Conservation (phyloP, 2,797 vertebrate species). For the Takifugu rubripes region DNA sequence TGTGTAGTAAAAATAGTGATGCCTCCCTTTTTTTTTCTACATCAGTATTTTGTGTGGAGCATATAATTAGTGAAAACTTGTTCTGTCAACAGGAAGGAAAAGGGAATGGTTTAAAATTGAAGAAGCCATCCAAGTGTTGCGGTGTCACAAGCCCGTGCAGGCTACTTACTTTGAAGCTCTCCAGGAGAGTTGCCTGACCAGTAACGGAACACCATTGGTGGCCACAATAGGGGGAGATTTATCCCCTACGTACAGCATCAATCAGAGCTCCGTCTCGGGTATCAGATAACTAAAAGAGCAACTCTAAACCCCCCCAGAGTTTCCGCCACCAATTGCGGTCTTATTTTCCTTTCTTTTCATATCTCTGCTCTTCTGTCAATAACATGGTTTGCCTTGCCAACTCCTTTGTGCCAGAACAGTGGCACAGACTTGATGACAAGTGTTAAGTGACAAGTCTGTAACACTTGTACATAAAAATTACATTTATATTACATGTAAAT, state of each 20-base stretch:
- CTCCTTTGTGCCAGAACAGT: constrained; percentile 72
- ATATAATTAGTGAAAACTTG: constrained; percentile 36
- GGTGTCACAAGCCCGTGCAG: constrained; percentile 97
- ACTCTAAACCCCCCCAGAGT: constrained; percentile 60
- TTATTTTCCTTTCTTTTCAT: constrained; percentile 54
- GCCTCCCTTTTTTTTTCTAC: too few species aligned
- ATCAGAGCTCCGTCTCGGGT: constrained; percentile 88
- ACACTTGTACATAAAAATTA: constrained; percentile 73
- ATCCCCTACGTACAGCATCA: constrained; percentile 84
- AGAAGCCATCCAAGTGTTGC: constrained; percentile 92
- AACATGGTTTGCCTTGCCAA: constrained; percentile 80
- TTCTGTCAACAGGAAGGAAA: constrained; percentile 87
- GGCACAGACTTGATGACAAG: constrained; percentile 77
- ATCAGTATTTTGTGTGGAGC: constrained; percentile 13
- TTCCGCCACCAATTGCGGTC: constrained; percentile 76
- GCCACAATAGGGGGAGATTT: constrained; percentile 80
- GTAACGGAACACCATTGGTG: constrained; percentile 93
- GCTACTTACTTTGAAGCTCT: constrained; percentile 93
- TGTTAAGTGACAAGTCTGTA: constrained; percentile 73
- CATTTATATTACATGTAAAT: constrained; percentile 53
- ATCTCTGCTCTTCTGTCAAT: constrained; percentile 44
- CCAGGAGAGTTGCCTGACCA: constrained; percentile 90
- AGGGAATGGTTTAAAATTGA: constrained; percentile 99
- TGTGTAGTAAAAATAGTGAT: not conserved
- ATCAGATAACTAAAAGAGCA: constrained; percentile 94